Evolutionary conservation across 2,113 vertebrate species (phyloP), one percentile per base, ranked within the genome.

Genomic region (Thamnaconus septentrionalis): DNA sequence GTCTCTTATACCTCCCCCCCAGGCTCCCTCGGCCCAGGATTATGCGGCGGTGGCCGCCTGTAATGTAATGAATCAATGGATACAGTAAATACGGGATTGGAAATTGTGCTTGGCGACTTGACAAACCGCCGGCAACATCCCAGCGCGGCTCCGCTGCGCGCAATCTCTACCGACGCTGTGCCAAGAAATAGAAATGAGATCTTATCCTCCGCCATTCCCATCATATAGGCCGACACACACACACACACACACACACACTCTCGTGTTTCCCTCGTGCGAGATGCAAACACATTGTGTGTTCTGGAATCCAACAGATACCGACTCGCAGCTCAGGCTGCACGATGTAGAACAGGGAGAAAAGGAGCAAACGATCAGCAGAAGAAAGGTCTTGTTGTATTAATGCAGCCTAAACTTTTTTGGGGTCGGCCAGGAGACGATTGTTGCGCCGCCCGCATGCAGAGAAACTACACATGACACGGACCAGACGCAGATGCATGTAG

Each of bases 141-240:
- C 39, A 41, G 59, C 54, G 31, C 53, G 6, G 50, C 39, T 72
- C 8, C 18, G 43, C 53, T 47, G 61, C 44, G 43, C 54, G 60
- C 63, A 48, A 8, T 77, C 60, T 63, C 53, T 7, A 59, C 44
- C 67, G 58, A 9, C 31, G 57, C 68, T 61, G 50, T 64, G 49
- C 65, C 76, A 69, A 64, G 73, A 68, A 73, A 73, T 56, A 62
- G 54, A 78, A 81, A 75, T 61, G 47, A 71, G 57, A 73, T 81
- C 41, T 70, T 70, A 76, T 66, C 74, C 47, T 18, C 11, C 54
- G 12, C 4, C 39, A 56, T 55, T 55, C 52, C 67, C 52, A 56
- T 69, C 64, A 76, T 46, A 47, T 40, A 53, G 12, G 11, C 58
- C 49, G 63, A 47, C 41, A 64, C 62, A 54, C 59, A 56, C 51